phyloP scores from a whole-genome alignment of 2,797 vertebrate species.

The Rhinoraja longicauda region DNA sequence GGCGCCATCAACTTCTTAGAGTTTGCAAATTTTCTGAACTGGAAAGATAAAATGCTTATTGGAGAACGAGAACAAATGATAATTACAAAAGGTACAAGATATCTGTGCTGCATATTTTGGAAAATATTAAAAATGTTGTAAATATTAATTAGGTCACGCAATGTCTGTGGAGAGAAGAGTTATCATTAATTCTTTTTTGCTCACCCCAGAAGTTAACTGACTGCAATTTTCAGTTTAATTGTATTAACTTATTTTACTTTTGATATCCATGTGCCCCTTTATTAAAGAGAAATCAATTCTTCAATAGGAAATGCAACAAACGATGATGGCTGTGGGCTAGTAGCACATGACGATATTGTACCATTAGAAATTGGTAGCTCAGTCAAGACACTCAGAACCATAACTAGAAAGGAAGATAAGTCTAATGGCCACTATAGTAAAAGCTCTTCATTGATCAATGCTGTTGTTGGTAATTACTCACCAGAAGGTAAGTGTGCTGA shows the following conservation, averaged over 20 bases:
- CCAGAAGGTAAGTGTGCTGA: slow-evolving; percentile 54
- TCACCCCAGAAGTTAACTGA: too few relatives aligned
- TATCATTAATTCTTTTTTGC: neutral
- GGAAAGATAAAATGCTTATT: slow-evolving; percentile 74
- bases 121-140: neutral
- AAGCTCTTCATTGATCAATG: slow-evolving; percentile 65
- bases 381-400: slow-evolving; percentile 55
- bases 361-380: slow-evolving; percentile 53
- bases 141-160: too few relatives aligned
- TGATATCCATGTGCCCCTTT: neutral
- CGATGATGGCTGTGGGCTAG: slow-evolving; percentile 42
- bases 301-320: neutral
- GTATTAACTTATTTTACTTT: too few relatives aligned
- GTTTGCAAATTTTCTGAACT: slow-evolving; percentile 81
- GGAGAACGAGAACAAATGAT: slow-evolving; percentile 59
- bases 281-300: neutral
- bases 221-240: too few relatives aligned
- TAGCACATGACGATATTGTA: slow-evolving; percentile 59
- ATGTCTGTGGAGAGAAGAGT: too few relatives aligned
- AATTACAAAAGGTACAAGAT: slow-evolving; percentile 55
- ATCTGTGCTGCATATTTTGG: neutral
- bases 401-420: slow-evolving; percentile 49
- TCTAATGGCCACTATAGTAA: slow-evolving; percentile 58
- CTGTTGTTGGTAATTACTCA: slow-evolving; percentile 48
- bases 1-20: slow-evolving; percentile 72